Evolutionary conservation across 1,140 invertebrate genomes (phyloP), one percentile per base, ranked within the genome.

Genomic region (Idris sp.): DNA sequence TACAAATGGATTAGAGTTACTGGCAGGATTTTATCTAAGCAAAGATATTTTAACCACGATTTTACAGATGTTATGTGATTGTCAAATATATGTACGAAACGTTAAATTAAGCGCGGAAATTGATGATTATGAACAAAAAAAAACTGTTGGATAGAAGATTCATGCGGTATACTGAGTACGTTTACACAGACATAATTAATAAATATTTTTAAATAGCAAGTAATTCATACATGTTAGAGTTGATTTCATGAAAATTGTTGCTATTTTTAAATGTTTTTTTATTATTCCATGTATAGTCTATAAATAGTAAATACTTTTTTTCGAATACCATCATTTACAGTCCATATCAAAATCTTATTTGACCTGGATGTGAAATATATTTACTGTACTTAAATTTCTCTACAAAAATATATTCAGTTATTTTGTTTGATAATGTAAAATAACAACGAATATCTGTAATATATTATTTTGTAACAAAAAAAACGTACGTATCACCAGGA

Each of bases 1-100:
- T 44, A 25, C 28, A 41, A 61, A 40, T 41, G n/a, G n/a, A n/a
- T n/a, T 49, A 49, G n/a, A 56, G 44, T 78, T 72, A 77, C 58
- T 76, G 74, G 77, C 69, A 78, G 76, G 79, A 80, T 82, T 84
- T 84, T 83, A 83, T 82, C 77, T 77, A 61, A 74, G 43, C 78
- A 78, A 79, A 83, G 65, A 84, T 83, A 85, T 86, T 86, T 85
- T 84, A 84, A 83, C 69, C 77, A 78, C 78, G 79, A 77, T 85
- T 85, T 86, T 86, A 81, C 80, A 83, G 69, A 83, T 80, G 79
- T 80, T 82, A 80, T 81, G 82, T 84, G 56, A 84, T 82, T 83
- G 79, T 83, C 78, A 83, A 78, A 79, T 81, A 80, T 82, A 84
- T 51, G 78, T 83, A 78, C 26, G 61, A 16, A 67, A 54, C 14